These are phyloP conservation scores for Melolontha melolontha DNA, from an alignment of 2,888 invertebrate genomes.

Conservation along the genomic window DNA sequence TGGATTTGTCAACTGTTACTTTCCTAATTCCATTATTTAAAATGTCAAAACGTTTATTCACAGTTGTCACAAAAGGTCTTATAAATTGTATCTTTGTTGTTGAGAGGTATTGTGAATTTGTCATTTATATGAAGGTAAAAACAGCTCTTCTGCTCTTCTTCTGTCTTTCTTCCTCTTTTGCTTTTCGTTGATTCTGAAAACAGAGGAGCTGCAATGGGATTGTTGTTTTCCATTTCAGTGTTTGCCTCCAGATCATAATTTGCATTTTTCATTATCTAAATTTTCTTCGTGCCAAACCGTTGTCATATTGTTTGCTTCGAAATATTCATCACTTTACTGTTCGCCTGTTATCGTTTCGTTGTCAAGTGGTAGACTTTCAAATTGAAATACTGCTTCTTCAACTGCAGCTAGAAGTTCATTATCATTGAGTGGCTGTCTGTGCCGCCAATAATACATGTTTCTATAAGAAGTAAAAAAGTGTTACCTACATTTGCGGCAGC, in stretches of 20 bases:
- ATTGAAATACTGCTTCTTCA: no score
- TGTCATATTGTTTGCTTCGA: constrained; percentile 1
- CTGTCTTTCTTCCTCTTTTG: constrained; percentile 3
- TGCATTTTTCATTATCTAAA: not conserved
- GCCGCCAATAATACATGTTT: no score
- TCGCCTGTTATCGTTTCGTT: no score
- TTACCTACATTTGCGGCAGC: no score
- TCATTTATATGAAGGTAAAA: constrained; percentile 37
- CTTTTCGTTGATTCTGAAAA: no score
- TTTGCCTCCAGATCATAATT: constrained; percentile 1
- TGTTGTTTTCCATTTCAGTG: not conserved
- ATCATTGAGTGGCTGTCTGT: no score
- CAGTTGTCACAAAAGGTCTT: not conserved
- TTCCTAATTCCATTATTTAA: constrained; percentile 5
- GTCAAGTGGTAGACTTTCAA: no score
- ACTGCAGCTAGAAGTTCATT: no score
- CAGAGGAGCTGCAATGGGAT: not conserved
- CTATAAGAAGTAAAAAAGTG: no score
- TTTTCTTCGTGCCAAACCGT: not conserved
- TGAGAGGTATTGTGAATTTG: constrained; percentile 15
- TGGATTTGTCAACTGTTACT: constrained; percentile 32
- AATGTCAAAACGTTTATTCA: not conserved
- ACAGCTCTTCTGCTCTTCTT: no score
- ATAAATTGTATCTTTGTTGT: constrained; percentile 29
- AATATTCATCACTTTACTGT: no score